A percentile compares a stretch with the other conserved stretches of the same genome.
These are phyloP conservation scores for Steatocranus sp. DNA, from an alignment of 2,797 vertebrate genomes.

Conservation along the genomic window DNA sequence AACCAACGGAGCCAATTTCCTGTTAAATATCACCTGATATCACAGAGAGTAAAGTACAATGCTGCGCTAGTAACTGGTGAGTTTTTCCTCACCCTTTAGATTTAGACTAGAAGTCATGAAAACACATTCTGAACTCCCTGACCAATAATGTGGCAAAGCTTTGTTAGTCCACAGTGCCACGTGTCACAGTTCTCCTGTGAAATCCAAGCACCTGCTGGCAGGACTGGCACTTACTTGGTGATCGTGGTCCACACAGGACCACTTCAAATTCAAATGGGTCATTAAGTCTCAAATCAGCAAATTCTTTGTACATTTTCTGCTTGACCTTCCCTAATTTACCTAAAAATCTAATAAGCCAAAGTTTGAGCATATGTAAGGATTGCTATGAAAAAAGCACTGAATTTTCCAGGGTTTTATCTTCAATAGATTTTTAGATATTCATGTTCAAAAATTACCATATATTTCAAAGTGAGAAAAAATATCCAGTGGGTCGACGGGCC, in stretches of 20 bases:
- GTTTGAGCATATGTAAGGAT: not conserved
- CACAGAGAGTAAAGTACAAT: not conserved
- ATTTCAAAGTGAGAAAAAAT: not conserved
- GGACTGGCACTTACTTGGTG: not conserved
- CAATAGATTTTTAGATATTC: not conserved
- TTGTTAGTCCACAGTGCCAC: not conserved
- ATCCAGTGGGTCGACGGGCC: accelerated
- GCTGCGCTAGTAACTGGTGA: not conserved
- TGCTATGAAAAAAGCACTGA: not conserved
- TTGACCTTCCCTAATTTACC: not conserved
- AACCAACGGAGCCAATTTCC: not conserved
- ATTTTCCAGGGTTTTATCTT: not conserved
- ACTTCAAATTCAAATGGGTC: not conserved
- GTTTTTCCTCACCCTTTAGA: not conserved
- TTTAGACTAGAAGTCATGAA: not conserved
- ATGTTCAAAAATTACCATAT: not conserved
- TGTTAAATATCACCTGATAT: not conserved
- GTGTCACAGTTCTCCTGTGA: not conserved
- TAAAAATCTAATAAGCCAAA: not conserved
- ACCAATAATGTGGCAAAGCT: not conserved
- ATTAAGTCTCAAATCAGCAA: not conserved
- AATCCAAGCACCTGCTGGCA: not conserved
- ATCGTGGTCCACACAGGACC: too few relatives aligned
- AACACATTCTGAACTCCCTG: not conserved
- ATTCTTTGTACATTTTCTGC: not conserved